Percentiles rank a stretch among this genome's conserved stretches.
These are phyloP conservation scores for Baryphthengus martii DNA, from an alignment of 2,113 vertebrate genomes.

Conservation along the genomic window DNA sequence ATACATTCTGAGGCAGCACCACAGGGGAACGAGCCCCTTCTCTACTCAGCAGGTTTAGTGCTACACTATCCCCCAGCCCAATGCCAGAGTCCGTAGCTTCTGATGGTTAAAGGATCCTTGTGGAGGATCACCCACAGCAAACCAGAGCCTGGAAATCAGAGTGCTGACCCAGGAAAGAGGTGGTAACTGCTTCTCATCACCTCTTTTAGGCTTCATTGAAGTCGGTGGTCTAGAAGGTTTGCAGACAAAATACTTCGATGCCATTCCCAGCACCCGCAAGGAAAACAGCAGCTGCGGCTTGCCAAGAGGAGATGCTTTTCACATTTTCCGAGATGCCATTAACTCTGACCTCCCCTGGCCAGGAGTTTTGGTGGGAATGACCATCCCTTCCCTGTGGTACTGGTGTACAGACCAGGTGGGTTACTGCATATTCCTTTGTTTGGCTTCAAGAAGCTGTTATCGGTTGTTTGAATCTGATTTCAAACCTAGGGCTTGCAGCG, in stretches of 20 bases:
- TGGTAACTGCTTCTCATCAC: not conserved
- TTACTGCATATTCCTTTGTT: not conserved
- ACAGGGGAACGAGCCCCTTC: not conserved
- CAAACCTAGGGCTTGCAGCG: not conserved
- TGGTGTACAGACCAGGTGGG: conserved; percentile 98
- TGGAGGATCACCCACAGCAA: not conserved
- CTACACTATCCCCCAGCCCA: not conserved
- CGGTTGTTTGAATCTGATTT: not conserved
- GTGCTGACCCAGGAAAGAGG: not conserved
- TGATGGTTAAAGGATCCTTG: too few relatives aligned
- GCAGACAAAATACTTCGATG: conserved; percentile 78
- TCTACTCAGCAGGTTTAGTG: not conserved
- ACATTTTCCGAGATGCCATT: conserved; percentile 89
- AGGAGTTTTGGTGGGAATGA: conserved; percentile 91
- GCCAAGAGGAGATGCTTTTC: conserved; percentile 89
- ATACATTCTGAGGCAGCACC: not conserved
- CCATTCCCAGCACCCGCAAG: conserved; percentile 79
- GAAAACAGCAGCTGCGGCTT: conserved; percentile 89
- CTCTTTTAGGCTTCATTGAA: conserved; percentile 80
- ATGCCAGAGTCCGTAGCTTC: accelerated
- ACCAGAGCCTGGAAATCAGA: not conserved
- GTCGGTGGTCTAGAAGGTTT: conserved; percentile 87
- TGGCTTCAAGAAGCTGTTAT: accelerated
- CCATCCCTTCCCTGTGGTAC: conserved; percentile 94
- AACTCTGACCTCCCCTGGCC: conserved; percentile 95